phyloP scores from a whole-genome alignment of 2,797 vertebrate genomes.

The Halcyon leucocephala region DNA sequence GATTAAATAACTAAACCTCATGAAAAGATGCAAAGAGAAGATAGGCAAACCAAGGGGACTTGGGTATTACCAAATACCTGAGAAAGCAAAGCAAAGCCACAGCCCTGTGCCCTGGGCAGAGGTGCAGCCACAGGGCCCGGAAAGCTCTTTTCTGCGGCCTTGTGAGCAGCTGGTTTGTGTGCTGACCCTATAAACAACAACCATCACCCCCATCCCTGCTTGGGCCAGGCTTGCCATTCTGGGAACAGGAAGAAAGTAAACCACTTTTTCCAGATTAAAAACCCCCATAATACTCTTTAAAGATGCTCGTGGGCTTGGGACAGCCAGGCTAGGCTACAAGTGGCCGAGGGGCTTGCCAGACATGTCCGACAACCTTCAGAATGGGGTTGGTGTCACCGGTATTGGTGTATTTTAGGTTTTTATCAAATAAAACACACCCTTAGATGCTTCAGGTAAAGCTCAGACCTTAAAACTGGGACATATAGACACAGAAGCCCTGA shows the following conservation, averaged over 20 bases:
- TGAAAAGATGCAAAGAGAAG: background rate
- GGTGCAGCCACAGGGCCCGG: background rate
- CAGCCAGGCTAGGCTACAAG: background rate
- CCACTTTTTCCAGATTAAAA: background rate
- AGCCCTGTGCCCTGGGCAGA: background rate
- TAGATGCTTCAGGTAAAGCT: background rate
- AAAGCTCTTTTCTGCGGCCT: background rate
- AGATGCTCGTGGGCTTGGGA: accelerated
- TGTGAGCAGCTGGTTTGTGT: background rate
- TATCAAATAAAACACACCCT: background rate
- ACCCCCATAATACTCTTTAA: background rate
- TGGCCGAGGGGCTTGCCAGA: background rate
- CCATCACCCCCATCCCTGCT: background rate
- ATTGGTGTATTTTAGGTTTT: background rate
- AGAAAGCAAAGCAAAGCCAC: background rate
- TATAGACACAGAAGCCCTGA: accelerated
- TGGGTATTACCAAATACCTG: background rate
- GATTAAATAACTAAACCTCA: constrained; percentile 39
- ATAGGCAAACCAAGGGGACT: background rate
- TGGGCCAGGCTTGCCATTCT: background rate
- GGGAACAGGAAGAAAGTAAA: background rate
- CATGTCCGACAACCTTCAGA: accelerated
- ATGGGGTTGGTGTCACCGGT: accelerated
- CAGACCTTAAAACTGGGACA: background rate
- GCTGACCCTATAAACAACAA: background rate